Base-by-base conservation (phyloP, 2,888 invertebrate species). In the Phalangium opilio region DNA sequence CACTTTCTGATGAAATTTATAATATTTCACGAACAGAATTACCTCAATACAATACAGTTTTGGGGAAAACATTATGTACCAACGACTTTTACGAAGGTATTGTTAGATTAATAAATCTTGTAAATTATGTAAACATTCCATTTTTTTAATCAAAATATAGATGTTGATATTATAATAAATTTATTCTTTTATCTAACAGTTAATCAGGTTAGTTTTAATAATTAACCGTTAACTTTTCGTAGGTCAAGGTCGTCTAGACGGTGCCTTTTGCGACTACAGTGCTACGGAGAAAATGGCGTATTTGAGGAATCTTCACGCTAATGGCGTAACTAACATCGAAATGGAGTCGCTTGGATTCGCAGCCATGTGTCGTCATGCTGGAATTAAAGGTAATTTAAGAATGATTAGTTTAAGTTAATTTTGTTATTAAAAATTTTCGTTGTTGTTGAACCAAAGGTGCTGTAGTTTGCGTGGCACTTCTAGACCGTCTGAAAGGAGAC, bases 281-380 rank as follows among this genome's bases (percentile, higher is more conserved):
- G 83, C 85, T 63, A 68, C 74, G n/a, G 91, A 96, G 55, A 93
- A 91, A 69, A 78, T 85, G 75, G 79, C 79, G 42, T 96, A 87
- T 64, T 70, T 96, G 59, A 48, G 56, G 8, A 40, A 45, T 12
- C 61, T 67, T 12, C 76, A 79, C 54, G 75, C 78, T 51, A 70
- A 77, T 42, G 90, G 89, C 2, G 84, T 96, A 12, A 77, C 83
- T 19, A 96, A 96, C 67, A 91, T 96, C 59, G 96, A 96, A 71
- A 93, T 93, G 95, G 96, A 96, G 69, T 83, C 85, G 35, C 74
- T 87, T 8, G 82, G 85, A 12, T 93, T 96, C 64, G 86, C 91
- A 0, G 90, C 93, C 1, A 75, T 93, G 45, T 91, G 90, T 20
- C 82, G 86, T 64, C 84, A 87, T 65, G 91, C 93, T 8, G 87